Evolutionary conservation across 2,888 invertebrate genomes (phyloP), one percentile per base, ranked within the genome.

Genomic region (Erannis defoliaria): DNA sequence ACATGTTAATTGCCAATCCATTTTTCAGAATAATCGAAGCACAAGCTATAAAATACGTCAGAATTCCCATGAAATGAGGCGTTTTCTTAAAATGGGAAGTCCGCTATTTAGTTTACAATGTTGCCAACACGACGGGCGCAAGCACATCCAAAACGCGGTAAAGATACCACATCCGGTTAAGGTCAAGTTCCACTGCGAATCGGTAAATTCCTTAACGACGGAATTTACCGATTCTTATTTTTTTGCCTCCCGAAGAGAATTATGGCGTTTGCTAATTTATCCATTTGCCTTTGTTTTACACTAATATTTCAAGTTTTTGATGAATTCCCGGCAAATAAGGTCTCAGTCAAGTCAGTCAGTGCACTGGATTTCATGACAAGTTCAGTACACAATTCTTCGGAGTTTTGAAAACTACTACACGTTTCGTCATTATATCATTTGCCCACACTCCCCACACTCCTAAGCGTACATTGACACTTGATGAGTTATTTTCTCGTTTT

Each of bases 1-100:
- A 74, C 93, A 93, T 43, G 93, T 91, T 87, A 91, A 83, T 86
- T 93, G 93, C 93, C 93, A 93, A 83, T 93, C 93, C 93, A 93
- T 93, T 77, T 84, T 87, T 69, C 23, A 57, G 16, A 54, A 67
- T 62, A 75, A 74, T 67, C 31, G 40, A 62, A 46, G 63, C 67
- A 72, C 71, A 64, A 66, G 50, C 63, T 35, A 46, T 45, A 66
- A 72, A 70, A 74, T 76, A 68, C 61, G 63, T 67, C 67, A 65
- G 72, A 79, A 81, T 72, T 72, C 66, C 67, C 51, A 73, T 71
- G 75, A 81, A 84, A 81, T 73, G 66, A 72, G 73, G 73, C 73
- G 79, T 82, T 82, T 81, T 74, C 69, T 68, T n/a, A 55, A 59
- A 71, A 79, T 80, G 87, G 90, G 90, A 90, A 81, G 77, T 77